These are phyloP conservation scores for Drosophila parabipectinata DNA, from an alignment of 1,140 invertebrate species.

Conservation along the genomic window DNA sequence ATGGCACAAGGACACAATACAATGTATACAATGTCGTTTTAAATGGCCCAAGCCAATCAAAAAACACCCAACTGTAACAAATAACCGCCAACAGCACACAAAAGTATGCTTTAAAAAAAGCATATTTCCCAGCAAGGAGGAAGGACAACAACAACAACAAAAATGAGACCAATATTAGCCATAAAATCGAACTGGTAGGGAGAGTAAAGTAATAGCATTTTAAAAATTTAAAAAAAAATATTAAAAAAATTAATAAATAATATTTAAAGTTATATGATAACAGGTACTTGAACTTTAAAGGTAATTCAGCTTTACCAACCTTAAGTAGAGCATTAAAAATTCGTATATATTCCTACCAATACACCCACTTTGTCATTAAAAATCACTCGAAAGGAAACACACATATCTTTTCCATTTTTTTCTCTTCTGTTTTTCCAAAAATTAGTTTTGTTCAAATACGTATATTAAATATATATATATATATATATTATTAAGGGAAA, in stretches of 20 bases:
- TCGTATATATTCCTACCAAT: no score
- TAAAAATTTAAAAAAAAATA: no score
- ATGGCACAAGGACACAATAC: constrained; percentile 36
- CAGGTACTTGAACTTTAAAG: no score
- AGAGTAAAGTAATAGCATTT: neutral
- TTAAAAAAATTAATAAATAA: no score
- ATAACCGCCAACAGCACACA: constrained; percentile 50
- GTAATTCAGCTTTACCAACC: no score
- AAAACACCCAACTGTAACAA: constrained; percentile 60
- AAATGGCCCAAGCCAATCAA: constrained; percentile 63
- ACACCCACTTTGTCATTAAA: neutral
- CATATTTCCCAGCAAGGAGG: constrained; percentile 32
- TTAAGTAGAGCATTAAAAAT: no score
- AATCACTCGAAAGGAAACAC: neutral
- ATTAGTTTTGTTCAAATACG: constrained; percentile 28
- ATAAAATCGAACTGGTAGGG: constrained; percentile 17
- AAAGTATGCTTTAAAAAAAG: constrained; percentile 61
- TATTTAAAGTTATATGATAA: no score
- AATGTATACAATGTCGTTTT: constrained; percentile 41
- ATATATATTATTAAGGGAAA: constrained; percentile 8
- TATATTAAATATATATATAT: constrained; percentile 24
- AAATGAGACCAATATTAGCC: constrained; percentile 11
- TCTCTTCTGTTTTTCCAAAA: neutral
- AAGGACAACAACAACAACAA: neutral
- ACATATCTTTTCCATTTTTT: neutral